Conservation (phyloP, 2,888 invertebrate species). For the Pimpla rufipes region DNA sequence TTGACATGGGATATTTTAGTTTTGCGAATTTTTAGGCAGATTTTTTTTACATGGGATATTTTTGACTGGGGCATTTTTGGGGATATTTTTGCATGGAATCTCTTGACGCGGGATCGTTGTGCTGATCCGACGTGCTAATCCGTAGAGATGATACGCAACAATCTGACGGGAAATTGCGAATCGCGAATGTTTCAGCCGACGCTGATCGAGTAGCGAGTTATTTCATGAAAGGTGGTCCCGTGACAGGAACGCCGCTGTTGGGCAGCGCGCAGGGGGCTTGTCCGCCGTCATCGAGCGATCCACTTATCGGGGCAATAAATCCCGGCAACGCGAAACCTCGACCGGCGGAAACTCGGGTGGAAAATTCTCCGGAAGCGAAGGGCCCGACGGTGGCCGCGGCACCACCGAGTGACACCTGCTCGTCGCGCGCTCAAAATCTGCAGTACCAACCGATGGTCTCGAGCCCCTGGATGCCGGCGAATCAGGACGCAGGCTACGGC, state of each 20-base stretch:
- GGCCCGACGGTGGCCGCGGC: slow-evolving; percentile 1
- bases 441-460: slow-evolving; percentile 29
- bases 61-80: too few relatives aligned
- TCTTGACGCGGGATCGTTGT: too few relatives aligned
- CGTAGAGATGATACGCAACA: too few relatives aligned
- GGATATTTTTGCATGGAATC: too few relatives aligned
- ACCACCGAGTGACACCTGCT: not conserved
- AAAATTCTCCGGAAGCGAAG: not conserved
- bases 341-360: not conserved
- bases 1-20: too few relatives aligned
- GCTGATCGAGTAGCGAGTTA: slow-evolving; percentile 78
- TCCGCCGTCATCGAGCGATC: slow-evolving; percentile 12
- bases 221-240: slow-evolving; percentile 77
- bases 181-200: slow-evolving; percentile 71
- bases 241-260: slow-evolving; percentile 63
- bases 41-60: too few relatives aligned
- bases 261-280: slow-evolving; percentile 22
- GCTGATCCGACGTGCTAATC: too few relatives aligned
- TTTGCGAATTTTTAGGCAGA: too few relatives aligned
- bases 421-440: not conserved
- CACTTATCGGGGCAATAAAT: slow-evolving; percentile 5
- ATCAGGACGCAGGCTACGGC: not conserved
- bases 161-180: not conserved
- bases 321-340: slow-evolving; percentile 3
- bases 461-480: slow-evolving; percentile 17